phyloP scores from a whole-genome alignment of 2,888 invertebrate species.

The Epistrophe grossulariae region DNA sequence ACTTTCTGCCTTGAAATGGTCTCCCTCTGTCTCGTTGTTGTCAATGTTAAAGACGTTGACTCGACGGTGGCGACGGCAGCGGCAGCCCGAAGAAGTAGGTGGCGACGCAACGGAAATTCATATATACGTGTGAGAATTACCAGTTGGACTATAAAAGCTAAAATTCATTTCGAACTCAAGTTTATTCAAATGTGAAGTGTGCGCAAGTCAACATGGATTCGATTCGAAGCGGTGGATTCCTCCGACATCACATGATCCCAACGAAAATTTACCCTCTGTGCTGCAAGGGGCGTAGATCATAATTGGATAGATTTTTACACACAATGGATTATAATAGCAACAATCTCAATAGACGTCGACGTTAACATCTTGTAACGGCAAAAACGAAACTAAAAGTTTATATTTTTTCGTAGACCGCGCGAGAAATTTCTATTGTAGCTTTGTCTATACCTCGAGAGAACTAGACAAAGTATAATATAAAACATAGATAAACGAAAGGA shows the following conservation, averaged over 20 bases:
- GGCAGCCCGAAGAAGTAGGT: constrained; percentile 58
- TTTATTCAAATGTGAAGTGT: constrained; percentile 84
- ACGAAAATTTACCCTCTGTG: background rate
- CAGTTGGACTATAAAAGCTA: constrained; percentile 83
- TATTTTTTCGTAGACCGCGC: constrained; percentile 8
- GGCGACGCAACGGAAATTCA: constrained; percentile 72
- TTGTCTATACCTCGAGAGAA: constrained; percentile 19
- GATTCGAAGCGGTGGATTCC: constrained; percentile 43
- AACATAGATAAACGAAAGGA: constrained; percentile 37
- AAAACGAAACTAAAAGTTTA: constrained; percentile 57
- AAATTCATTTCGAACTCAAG: constrained; percentile 83
- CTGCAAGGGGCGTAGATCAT: constrained; percentile 1
- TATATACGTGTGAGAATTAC: constrained; percentile 79
- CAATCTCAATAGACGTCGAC: constrained; percentile 26
- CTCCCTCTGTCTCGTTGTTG: constrained; percentile 36
- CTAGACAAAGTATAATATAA: constrained; percentile 12
- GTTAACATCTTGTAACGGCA: constrained; percentile 54
- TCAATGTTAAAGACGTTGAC: constrained; percentile 25
- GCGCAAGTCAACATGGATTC: constrained; percentile 80
- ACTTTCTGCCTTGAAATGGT: constrained; percentile 52
- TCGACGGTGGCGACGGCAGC: constrained; percentile 33
- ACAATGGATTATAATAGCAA: constrained; percentile 55
- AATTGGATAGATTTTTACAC: constrained; percentile 30
- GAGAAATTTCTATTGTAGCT: constrained; percentile 31
- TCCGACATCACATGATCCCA: constrained; percentile 35